Evolutionary conservation across 2,113 vertebrate genomes (phyloP), one percentile per base, ranked within the genome.

Genomic region (Psittacula cyanocephala): DNA sequence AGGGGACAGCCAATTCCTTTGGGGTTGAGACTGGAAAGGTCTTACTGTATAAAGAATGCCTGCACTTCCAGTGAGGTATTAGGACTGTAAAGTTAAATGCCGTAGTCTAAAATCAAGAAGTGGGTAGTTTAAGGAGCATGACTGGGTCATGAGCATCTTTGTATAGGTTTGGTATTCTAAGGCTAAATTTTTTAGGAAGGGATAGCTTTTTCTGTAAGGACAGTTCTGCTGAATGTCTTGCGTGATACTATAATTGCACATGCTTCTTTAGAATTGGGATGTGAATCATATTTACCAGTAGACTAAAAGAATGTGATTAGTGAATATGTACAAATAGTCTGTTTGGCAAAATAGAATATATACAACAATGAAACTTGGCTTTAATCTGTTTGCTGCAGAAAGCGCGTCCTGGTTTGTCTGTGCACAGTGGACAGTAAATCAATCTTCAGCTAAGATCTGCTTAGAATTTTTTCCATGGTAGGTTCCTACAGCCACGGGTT

Each of bases 241-340:
- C 80, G 64, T 60, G 87, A 29, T 63, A 43, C 37, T 1, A 2
- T 84, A 93, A 92, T 84, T 72, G 84, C 76, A 82, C 81, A 57
- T 57, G 67, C 44, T 81, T 28, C 77, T 70, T 77, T 46, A 65
- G 64, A 86, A 94, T 75, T 81, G 88, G 27, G 44, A 22, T 39
- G 59, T 91, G 79, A 93, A 94, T 95, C 81, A 63, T 74, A 74
- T 88, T 88, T 90, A 91, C 78, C 39, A 39, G 46, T 43, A 63
- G 67, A 86, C 94, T 93, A 88, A 91, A 87, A 60, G 12, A 37
- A 72, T 88, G 79, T 0, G 1, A 47, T 80, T 59, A 87, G 31
- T 41, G 37, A 80, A 77, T 10, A 11, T 53, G 37, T 57, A 59
- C 49, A 67, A 87, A 81, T 35, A 82, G 62, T 69, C 47, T 8